These are phyloP conservation scores for Eupithecia centaureata DNA, from an alignment of 2,888 invertebrate species.

Conservation along the genomic window DNA sequence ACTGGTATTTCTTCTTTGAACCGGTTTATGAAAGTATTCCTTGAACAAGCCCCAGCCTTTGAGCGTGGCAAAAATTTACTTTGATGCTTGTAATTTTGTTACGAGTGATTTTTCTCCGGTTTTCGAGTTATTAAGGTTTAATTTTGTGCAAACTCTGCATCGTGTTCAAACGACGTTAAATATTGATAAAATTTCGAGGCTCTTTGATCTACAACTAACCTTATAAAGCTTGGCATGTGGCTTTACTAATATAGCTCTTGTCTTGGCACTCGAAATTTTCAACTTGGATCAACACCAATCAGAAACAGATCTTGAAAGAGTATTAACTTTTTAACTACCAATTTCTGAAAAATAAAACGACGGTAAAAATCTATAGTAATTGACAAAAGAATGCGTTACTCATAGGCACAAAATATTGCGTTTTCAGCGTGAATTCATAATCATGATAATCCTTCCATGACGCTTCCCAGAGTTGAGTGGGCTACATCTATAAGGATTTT, in stretches of 20 bases:
- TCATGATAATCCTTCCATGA: no score
- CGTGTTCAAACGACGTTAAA: not conserved
- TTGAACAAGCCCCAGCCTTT: conserved; percentile 12
- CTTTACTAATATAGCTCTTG: not conserved
- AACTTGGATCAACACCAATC: not conserved
- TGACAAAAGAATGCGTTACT: no score
- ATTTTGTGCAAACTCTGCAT: conserved; percentile 1
- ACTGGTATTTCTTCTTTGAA: conserved; percentile 30
- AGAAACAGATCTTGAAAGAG: not conserved
- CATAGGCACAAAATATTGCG: no score
- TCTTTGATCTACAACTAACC: not conserved
- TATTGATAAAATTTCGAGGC: not conserved
- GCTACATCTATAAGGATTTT: no score
- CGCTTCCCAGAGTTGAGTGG: not conserved
- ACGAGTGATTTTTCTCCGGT: not conserved
- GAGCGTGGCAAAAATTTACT: conserved; percentile 10
- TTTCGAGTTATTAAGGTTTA: not conserved
- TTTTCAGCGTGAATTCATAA: no score
- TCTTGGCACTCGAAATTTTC: no score
- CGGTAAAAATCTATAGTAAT: no score
- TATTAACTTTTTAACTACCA: not conserved
- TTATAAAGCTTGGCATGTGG: not conserved
- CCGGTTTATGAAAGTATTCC: conserved; percentile 29
- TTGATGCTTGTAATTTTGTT: conserved; percentile 11
- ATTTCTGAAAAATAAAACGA: not conserved